A percentile compares a stretch with the other conserved stretches of the same genome.
Evolutionary conservation across 2,888 invertebrate genomes (phyloP).

Genomic region (Andrena flavipes): DNA sequence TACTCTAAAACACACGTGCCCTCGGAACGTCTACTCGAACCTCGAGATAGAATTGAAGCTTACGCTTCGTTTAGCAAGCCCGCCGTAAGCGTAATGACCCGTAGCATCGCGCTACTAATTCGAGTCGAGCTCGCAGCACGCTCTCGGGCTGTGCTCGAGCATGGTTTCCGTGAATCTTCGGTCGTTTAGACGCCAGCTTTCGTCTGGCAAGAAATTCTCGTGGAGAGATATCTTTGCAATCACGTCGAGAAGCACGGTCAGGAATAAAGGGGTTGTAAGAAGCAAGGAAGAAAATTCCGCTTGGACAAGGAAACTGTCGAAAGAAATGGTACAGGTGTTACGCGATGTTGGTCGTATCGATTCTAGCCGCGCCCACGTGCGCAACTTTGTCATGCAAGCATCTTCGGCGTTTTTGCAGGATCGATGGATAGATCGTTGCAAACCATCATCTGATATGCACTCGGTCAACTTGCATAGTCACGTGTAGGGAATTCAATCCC

Average conservation of each 20-base stretch:
- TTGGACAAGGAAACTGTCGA: not conserved
- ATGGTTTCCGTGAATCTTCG: not conserved
- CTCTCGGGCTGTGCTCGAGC: not conserved
- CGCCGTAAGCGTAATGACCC: constrained; percentile 50
- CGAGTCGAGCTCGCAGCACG: constrained; percentile 20
- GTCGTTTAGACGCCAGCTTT: not conserved
- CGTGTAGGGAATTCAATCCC: no score
- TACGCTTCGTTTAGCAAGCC: constrained; percentile 56
- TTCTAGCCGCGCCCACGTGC: not conserved
- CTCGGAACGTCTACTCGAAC: constrained; percentile 30
- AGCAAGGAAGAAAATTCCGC: not conserved
- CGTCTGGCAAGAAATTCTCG: not conserved
- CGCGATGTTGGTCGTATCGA: not conserved
- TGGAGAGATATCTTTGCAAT: not conserved
- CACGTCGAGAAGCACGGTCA: not conserved
- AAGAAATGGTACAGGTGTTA: not conserved
- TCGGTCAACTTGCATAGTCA: not conserved
- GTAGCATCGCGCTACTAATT: constrained; percentile 53
- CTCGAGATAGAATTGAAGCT: constrained; percentile 42
- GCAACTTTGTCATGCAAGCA: not conserved
- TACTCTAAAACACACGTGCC: constrained; percentile 22
- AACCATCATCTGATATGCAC: not conserved
- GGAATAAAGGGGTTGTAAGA: not conserved
- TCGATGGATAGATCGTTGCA: not conserved
- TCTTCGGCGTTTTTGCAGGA: not conserved